A percentile compares a stretch with the other conserved stretches of the same genome.
Conservation (phyloP, 2,113 vertebrate species). For the Bolborhynchus lineola region DNA sequence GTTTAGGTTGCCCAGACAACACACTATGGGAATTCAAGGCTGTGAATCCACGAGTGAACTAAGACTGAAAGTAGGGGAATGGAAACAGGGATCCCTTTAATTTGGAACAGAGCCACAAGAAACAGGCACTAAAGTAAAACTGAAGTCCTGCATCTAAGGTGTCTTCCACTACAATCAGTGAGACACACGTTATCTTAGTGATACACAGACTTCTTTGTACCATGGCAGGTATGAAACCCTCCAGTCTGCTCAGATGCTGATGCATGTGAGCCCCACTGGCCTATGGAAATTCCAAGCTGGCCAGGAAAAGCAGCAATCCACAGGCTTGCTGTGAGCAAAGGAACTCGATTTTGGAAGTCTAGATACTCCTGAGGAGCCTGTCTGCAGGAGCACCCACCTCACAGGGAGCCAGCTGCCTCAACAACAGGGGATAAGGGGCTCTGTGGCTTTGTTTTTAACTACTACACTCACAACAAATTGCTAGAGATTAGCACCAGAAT, state of each 20-base stretch:
- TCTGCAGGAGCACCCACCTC: slow-evolving; percentile 4
- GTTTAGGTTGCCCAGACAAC: slow-evolving; percentile 68
- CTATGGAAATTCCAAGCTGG: background rate
- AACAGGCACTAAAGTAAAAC: slow-evolving; percentile 40
- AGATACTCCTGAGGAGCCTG: background rate
- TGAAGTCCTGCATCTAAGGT: background rate
- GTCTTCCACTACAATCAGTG: background rate
- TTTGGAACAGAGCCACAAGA: slow-evolving; percentile 27
- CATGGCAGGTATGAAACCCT: background rate
- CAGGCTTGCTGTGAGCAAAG: background rate
- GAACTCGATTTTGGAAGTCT: background rate
- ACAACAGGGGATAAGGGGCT: background rate
- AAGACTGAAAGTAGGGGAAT: slow-evolving; percentile 63
- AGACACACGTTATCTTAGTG: background rate
- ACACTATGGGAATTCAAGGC: slow-evolving; percentile 55
- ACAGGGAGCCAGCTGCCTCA: slow-evolving; percentile 9
- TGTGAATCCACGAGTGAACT: slow-evolving; percentile 61
- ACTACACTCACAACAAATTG: background rate
- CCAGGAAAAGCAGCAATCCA: background rate
- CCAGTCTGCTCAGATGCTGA: background rate
- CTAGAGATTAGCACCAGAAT: slow-evolving; percentile 5
- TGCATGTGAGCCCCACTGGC: background rate
- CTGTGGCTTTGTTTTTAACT: background rate
- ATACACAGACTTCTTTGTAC: background rate
- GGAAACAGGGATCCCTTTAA: slow-evolving; percentile 62